A percentile compares a stretch with the other conserved stretches of the same genome.
phyloP scores from a whole-genome alignment of 2,888 invertebrate species.

The Anorthoa munda region DNA sequence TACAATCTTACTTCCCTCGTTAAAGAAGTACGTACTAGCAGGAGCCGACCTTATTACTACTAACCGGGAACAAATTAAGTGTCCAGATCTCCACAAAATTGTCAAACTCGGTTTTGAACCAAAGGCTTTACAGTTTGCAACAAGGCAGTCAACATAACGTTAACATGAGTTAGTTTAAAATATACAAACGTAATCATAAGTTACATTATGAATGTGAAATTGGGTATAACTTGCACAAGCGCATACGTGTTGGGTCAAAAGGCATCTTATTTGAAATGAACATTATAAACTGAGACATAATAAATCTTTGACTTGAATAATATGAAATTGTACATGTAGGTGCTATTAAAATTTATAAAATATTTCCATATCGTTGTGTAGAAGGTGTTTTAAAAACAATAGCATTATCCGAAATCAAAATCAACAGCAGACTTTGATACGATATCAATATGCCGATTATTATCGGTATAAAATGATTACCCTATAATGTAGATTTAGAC shows the following conservation, averaged over 20 bases:
- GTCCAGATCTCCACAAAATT: background rate
- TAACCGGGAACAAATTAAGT: background rate
- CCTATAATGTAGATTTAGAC: background rate
- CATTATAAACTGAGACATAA: conserved; percentile 11
- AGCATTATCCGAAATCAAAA: background rate
- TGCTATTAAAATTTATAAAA: background rate
- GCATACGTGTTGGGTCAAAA: conserved; percentile 51
- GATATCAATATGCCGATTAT: too few species aligned
- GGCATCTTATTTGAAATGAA: conserved; percentile 45
- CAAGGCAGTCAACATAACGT: background rate
- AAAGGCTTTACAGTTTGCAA: background rate
- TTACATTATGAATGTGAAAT: conserved; percentile 47
- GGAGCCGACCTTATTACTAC: background rate
- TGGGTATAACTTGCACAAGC: conserved; percentile 30
- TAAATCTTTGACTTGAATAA: conserved; percentile 18
- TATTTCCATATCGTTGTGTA: background rate
- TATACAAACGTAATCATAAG: conserved; percentile 14
- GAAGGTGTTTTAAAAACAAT: background rate
- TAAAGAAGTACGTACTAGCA: too few species aligned
- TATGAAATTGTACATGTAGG: background rate
- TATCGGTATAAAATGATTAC: too few species aligned
- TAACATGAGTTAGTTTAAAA: conserved; percentile 1
- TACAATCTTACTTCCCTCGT: too few species aligned
- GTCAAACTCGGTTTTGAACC: background rate
- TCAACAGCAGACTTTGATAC: background rate